Conservation (phyloP, 2,797 vertebrate species). For the Myiothlypis coronata region DNA sequence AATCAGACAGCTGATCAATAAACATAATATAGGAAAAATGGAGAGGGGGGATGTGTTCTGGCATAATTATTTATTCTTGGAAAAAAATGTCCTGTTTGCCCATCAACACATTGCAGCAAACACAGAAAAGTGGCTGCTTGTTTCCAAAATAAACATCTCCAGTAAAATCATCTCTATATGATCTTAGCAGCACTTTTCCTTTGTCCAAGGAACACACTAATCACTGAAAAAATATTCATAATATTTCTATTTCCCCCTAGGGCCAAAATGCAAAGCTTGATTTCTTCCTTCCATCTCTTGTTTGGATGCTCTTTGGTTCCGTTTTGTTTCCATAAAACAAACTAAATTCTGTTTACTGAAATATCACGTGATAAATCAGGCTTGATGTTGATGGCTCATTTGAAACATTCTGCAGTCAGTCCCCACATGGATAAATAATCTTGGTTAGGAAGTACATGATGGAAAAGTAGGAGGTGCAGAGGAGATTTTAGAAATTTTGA, state of each 20-base stretch:
- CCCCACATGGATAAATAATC: background rate
- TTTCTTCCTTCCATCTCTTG: background rate
- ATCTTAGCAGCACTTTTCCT: background rate
- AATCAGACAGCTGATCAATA: background rate
- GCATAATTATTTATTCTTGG: background rate
- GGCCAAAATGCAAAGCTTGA: background rate
- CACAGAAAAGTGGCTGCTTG: background rate
- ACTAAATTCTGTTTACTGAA: background rate
- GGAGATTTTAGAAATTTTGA: background rate
- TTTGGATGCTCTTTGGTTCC: background rate
- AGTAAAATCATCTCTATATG: background rate
- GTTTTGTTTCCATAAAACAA: background rate
- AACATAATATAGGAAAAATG: background rate
- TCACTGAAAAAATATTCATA: background rate
- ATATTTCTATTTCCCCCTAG: background rate
- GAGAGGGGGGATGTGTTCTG: background rate
- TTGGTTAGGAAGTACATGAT: background rate
- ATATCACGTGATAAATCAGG: background rate
- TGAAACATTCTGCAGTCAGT: background rate
- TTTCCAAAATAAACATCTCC: background rate
- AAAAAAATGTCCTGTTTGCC: background rate
- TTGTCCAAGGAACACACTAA: background rate
- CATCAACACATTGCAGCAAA: background rate
- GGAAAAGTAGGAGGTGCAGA: background rate
- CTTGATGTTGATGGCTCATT: background rate